These are phyloP conservation scores for Capreolus pygargus DNA, from an alignment of 2,113 vertebrate genomes.

Conservation along the genomic window DNA sequence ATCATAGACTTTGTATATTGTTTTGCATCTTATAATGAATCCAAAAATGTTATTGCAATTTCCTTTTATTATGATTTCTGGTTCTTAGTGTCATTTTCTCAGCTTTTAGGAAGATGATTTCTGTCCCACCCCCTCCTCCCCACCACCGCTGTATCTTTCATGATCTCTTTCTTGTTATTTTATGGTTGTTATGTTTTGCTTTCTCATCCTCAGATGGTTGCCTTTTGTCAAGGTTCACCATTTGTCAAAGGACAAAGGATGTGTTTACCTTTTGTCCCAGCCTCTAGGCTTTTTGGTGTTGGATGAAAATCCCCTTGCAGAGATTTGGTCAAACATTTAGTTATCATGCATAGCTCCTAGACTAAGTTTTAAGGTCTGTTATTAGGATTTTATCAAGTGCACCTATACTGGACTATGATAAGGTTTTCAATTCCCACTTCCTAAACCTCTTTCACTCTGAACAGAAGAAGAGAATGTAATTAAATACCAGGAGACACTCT, in stretches of 20 bases:
- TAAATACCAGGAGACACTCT: not conserved
- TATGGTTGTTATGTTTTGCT: not conserved
- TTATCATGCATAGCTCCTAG: not conserved
- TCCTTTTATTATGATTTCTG: not conserved
- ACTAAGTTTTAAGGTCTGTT: not conserved
- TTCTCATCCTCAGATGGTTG: not conserved
- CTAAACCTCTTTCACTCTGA: not conserved
- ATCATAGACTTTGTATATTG: not conserved
- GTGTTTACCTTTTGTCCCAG: not conserved
- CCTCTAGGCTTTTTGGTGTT: not conserved
- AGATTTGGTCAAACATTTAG: not conserved
- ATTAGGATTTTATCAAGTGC: conserved; percentile 23
- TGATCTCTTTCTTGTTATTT: not conserved
- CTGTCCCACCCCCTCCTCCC: not conserved
- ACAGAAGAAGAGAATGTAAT: not conserved
- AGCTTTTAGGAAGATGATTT: not conserved
- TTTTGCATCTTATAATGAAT: not conserved
- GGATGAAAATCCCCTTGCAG: not conserved
- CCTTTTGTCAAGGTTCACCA: not conserved
- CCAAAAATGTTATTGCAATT: not conserved
- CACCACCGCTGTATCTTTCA: not conserved
- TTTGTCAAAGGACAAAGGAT: not conserved
- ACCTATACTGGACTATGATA: not conserved
- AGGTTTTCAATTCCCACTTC: not conserved
- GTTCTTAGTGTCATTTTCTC: not conserved